These are phyloP conservation scores for Holothuria glaberrima DNA, from an alignment of 35 echinoderm and acorn worm genomes.

Conservation along the genomic window DNA sequence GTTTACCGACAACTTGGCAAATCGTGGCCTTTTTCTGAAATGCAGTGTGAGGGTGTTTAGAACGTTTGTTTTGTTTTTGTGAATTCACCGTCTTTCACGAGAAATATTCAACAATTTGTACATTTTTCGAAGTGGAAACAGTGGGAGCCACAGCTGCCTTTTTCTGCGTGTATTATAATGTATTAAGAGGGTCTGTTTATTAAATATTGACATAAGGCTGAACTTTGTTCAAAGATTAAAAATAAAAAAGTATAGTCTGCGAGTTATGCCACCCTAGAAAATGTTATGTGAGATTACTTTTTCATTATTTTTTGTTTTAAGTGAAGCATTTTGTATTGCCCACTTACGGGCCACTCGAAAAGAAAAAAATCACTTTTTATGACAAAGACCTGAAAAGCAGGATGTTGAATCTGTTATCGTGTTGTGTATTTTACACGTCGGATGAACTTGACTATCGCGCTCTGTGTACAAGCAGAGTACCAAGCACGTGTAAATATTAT, in stretches of 20 bases:
- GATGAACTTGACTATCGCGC: no score
- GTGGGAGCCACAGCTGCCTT: constrained; percentile 41
- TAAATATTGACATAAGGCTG: constrained; percentile 61
- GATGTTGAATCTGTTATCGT: background rate
- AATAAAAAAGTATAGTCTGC: constrained; percentile 23
- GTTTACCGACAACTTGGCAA: constrained; percentile 1
- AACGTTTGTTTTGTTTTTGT: constrained; percentile 1
- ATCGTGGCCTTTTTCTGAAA: constrained; percentile 54
- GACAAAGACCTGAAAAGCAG: background rate
- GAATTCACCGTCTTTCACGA: constrained; percentile 46
- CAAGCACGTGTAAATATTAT: no score
- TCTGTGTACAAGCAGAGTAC: no score
- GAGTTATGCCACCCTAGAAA: constrained; percentile 22
- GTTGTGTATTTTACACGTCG: no score
- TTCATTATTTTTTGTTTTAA: constrained; percentile 35
- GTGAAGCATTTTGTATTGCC: constrained; percentile 25
- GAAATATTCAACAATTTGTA: constrained; percentile 35
- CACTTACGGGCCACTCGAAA: constrained; percentile 26
- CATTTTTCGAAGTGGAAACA: constrained; percentile 30
- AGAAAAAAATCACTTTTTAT: constrained; percentile 39
- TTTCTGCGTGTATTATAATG: constrained; percentile 41
- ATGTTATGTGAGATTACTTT: constrained; percentile 21
- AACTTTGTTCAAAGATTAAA: constrained; percentile 59
- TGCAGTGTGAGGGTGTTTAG: constrained; percentile 21
- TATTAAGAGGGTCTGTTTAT: constrained; percentile 46